These are phyloP conservation scores for Drosophila imparisetae DNA, from an alignment of 2,888 invertebrate species.

Conservation along the genomic window DNA sequence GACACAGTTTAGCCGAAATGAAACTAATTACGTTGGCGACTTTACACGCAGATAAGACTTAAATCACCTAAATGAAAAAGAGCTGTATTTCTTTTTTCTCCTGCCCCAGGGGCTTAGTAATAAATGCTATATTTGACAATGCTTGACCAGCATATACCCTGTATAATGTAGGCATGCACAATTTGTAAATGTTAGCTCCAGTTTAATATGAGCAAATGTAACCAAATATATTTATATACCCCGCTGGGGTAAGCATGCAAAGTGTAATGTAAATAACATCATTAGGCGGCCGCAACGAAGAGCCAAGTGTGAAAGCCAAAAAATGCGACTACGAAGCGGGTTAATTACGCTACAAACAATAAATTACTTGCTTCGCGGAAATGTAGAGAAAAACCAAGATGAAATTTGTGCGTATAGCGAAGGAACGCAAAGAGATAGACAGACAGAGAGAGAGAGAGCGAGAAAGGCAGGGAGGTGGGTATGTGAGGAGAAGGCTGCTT, in stretches of 20 bases:
- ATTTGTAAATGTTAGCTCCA: neutral
- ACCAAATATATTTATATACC: neutral
- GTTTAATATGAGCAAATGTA: neutral
- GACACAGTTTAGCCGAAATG: constrained; percentile 47
- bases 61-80: constrained; percentile 63
- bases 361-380: constrained; percentile 65
- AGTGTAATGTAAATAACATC: constrained; percentile 47
- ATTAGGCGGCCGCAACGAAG: constrained; percentile 33
- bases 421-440: neutral
- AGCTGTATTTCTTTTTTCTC: constrained; percentile 20
- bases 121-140: neutral
- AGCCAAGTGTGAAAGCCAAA: constrained; percentile 61
- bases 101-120: constrained; percentile 14
- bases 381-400: constrained; percentile 24
- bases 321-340: constrained; percentile 58
- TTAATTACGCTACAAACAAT: constrained; percentile 79
- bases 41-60: constrained; percentile 77
- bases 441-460: neutral
- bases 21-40: constrained; percentile 74
- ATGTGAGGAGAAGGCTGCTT: neutral
- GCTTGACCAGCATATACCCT: constrained; percentile 13
- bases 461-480: neutral
- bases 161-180: neutral
- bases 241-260: constrained; percentile 17
- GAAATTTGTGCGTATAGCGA: constrained; percentile 9